phyloP scores from a whole-genome alignment of 2,113 vertebrate genomes.

The Chionis minor region DNA sequence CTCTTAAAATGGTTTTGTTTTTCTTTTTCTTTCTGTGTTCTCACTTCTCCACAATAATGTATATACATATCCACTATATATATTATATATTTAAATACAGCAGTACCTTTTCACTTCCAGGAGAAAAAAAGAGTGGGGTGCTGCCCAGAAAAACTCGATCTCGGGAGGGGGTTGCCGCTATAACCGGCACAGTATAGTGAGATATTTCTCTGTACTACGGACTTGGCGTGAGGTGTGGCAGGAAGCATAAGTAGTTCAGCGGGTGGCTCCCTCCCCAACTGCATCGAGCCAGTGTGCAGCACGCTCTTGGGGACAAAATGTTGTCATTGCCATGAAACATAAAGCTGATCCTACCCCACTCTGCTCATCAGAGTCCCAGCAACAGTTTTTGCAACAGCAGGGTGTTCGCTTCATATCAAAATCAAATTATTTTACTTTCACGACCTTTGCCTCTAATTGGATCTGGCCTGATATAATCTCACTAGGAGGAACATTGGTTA shows the following conservation, averaged over 20 bases:
- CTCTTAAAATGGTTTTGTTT: not conserved
- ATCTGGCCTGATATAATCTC: not conserved
- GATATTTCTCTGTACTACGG: accelerated
- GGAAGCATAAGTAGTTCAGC: not conserved
- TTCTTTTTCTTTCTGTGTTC: not conserved
- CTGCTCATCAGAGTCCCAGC: not conserved
- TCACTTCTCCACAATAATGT: not conserved
- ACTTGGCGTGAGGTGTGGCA: not conserved
- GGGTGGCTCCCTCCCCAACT: not conserved
- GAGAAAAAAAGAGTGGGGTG: not conserved
- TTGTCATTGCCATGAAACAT: not conserved
- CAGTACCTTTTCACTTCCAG: not conserved
- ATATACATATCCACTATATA: too few relatives aligned
- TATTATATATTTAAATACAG: not conserved
- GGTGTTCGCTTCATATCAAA: not conserved
- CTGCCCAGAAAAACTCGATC: not conserved
- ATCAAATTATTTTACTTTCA: not conserved
- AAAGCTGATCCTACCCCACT: not conserved
- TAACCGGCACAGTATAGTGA: accelerated
- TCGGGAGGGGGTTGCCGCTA: not conserved
- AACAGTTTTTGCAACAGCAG: not conserved
- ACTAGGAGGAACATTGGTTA: not conserved
- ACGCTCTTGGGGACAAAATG: not conserved
- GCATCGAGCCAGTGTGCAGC: accelerated
- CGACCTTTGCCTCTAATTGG: not conserved